Conservation (phyloP, 2,888 invertebrate genomes). For the Isoperla grammatica region DNA sequence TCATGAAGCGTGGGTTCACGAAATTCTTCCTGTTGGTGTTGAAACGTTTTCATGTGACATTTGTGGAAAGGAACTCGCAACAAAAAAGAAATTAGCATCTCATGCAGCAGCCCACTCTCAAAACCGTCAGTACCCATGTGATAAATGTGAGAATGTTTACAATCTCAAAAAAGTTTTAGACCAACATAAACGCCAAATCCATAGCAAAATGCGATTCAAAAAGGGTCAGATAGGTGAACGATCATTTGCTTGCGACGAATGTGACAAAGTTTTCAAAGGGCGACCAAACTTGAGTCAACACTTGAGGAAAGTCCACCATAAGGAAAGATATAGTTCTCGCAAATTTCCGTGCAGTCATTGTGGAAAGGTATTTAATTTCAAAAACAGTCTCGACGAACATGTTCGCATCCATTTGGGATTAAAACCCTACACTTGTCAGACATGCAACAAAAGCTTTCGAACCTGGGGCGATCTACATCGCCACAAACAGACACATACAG, state of each 20-base stretch:
- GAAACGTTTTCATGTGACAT: not conserved
- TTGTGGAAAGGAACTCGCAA: too few relatives aligned
- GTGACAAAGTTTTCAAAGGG: constrained; percentile 1
- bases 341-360: not conserved
- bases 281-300: not conserved
- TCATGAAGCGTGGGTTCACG: not conserved
- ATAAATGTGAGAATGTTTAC: not conserved
- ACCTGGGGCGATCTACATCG: not conserved
- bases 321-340: not conserved
- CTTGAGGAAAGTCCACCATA: not conserved
- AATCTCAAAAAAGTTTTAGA: too few relatives aligned
- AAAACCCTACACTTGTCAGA: not conserved
- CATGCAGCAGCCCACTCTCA: too few relatives aligned
- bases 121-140: not conserved
- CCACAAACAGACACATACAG: not conserved
- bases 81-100: too few relatives aligned
- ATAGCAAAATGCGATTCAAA: not conserved
- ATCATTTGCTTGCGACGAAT: not conserved
- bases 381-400: not conserved
- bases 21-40: not conserved
- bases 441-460: not conserved
- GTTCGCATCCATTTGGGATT: not conserved
- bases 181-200: too few relatives aligned
- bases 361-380: not conserved
- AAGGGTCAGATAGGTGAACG: not conserved